These are phyloP conservation scores for Muschampia plurimacula DNA, from an alignment of 2,888 invertebrate species.

Conservation along the genomic window DNA sequence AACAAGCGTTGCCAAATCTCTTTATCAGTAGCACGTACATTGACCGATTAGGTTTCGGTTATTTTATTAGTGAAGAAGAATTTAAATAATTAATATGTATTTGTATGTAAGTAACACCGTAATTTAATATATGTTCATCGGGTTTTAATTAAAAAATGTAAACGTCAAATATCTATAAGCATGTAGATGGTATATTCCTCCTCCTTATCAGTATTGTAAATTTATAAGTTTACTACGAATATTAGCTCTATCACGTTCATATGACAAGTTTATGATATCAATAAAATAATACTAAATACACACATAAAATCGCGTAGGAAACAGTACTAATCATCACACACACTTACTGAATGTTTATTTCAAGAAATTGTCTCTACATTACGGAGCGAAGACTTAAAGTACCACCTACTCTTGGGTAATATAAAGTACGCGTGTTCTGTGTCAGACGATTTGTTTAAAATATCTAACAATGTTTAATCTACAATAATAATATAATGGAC, in stretches of 20 bases:
- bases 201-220: constrained; percentile 29
- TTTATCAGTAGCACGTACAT: constrained; percentile 3
- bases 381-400: background rate
- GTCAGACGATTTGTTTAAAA: background rate
- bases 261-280: constrained; percentile 26
- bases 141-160: too few species aligned
- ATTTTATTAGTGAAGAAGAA: background rate
- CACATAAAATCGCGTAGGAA: background rate
- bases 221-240: constrained; percentile 28
- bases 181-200: background rate
- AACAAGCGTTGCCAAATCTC: constrained; percentile 4
- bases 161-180: background rate
- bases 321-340: constrained; percentile 6
- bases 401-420: too few species aligned
- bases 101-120: background rate
- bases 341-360: constrained; percentile 19
- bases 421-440: background rate
- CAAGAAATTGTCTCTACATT: constrained; percentile 11
- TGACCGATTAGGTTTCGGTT: constrained; percentile 13
- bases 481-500: constrained; percentile 1
- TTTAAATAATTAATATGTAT: background rate
- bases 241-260: constrained; percentile 23
- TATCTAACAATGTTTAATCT: background rate
- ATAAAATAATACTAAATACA: constrained; percentile 20
- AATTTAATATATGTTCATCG: background rate